A percentile compares a stretch with the other conserved stretches of the same genome.
Conservation (phyloP, 2,797 vertebrate genomes). For the Chelonia mydas region DNA sequence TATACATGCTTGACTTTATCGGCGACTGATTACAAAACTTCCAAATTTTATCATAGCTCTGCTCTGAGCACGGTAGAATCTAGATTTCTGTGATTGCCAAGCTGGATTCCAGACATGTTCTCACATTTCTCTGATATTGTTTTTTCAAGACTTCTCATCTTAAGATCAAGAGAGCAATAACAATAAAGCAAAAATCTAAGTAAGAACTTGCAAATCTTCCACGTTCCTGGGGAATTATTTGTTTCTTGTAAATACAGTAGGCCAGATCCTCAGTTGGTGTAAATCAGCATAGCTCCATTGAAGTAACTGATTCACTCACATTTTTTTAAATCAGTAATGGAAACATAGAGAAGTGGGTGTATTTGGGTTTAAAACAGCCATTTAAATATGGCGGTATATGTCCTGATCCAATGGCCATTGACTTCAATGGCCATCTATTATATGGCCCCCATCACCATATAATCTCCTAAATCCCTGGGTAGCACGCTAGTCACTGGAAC, state of each 20-base stretch:
- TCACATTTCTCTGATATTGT: neutral
- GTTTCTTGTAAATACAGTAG: neutral
- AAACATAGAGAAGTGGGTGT: neutral
- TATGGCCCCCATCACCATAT: neutral
- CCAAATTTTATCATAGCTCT: neutral
- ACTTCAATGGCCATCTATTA: neutral
- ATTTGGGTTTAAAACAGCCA: neutral
- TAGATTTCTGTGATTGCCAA: neutral
- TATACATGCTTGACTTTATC: accelerated
- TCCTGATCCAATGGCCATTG: neutral
- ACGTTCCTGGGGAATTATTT: neutral
- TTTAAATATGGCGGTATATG: neutral
- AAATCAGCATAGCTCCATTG: neutral
- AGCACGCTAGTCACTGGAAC: neutral
- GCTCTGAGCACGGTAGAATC: neutral
- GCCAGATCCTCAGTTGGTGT: neutral
- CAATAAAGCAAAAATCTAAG: neutral
- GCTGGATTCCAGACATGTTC: neutral
- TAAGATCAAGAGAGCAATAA: neutral
- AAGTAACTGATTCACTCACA: neutral
- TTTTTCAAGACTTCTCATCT: neutral
- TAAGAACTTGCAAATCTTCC: neutral
- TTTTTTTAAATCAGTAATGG: neutral
- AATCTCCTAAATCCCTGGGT: neutral
- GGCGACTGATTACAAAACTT: neutral